These are phyloP conservation scores for Petrolisthes cinctipes DNA, from an alignment of 2,888 invertebrate genomes.

Conservation along the genomic window DNA sequence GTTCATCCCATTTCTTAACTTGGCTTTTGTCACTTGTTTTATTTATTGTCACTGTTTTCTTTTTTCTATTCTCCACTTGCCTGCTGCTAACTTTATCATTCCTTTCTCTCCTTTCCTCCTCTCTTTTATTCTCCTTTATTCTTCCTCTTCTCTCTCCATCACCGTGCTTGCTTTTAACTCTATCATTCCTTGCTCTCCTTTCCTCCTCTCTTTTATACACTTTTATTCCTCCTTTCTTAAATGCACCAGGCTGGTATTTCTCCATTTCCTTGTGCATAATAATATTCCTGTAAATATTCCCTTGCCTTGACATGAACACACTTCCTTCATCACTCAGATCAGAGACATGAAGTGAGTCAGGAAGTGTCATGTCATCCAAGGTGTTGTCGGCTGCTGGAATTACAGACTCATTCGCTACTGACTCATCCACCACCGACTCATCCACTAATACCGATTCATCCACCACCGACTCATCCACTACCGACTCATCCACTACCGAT, in stretches of 20 bases:
- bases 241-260: too few species aligned
- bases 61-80: background rate
- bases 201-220: too few species aligned
- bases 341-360: slow-evolving; percentile 48
- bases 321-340: slow-evolving; percentile 30
- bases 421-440: too few species aligned
- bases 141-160: too few species aligned
- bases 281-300: slow-evolving; percentile 17
- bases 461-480: too few species aligned
- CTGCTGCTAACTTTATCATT: background rate
- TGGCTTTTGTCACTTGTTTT: background rate
- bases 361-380: slow-evolving; percentile 44
- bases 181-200: too few species aligned
- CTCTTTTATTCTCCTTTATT: background rate
- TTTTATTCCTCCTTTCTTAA: background rate
- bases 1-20: background rate
- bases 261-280: background rate
- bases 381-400: slow-evolving; percentile 18
- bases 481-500: too few species aligned
- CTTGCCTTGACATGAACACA: too few species aligned
- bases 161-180: too few species aligned
- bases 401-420: background rate
- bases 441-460: background rate
- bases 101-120: background rate
- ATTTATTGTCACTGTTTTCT: background rate